Conservation (phyloP, 2,888 invertebrate genomes). For the Ophion costatus region DNA sequence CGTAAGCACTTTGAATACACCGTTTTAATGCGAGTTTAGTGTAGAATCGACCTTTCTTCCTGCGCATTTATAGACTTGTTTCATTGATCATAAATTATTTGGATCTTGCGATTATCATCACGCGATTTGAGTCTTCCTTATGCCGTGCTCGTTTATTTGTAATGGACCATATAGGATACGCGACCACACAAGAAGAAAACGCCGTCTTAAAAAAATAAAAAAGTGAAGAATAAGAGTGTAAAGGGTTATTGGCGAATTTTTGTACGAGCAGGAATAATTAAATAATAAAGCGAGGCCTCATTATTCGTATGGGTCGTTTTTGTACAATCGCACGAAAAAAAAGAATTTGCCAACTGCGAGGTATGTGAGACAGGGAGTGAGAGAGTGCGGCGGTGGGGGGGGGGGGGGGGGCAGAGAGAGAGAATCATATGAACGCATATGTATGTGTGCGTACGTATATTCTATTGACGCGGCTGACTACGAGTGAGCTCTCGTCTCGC, state of each 20-base stretch:
- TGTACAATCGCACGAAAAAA: constrained; percentile 13
- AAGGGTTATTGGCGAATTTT: constrained; percentile 39
- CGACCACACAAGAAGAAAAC: constrained; percentile 59
- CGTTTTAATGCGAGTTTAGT: constrained; percentile 41
- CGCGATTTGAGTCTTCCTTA: constrained; percentile 22
- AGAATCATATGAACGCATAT: constrained; percentile 41
- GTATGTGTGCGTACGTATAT: constrained; percentile 6
- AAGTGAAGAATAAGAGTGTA: not conserved
- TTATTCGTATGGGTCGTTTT: constrained; percentile 11
- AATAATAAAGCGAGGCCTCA: constrained; percentile 58
- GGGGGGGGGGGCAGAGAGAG: no score
- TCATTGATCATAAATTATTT: constrained; percentile 46
- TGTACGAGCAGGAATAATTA: constrained; percentile 9
- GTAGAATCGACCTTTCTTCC: constrained; percentile 24
- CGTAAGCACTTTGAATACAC: constrained; percentile 19
- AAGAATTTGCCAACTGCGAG: constrained; percentile 48
- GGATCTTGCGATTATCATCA: constrained; percentile 21
- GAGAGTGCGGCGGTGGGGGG: not conserved
- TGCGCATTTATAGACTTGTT: constrained; percentile 43
- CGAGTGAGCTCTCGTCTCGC: constrained; percentile 23
- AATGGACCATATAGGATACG: constrained; percentile 13
- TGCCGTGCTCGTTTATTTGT: constrained; percentile 29
- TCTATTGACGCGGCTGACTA: not conserved
- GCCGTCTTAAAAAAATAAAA: not conserved
- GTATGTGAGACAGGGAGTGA: no score